phyloP scores from a whole-genome alignment of 2,888 invertebrate genomes.

The Troides aeacus region DNA sequence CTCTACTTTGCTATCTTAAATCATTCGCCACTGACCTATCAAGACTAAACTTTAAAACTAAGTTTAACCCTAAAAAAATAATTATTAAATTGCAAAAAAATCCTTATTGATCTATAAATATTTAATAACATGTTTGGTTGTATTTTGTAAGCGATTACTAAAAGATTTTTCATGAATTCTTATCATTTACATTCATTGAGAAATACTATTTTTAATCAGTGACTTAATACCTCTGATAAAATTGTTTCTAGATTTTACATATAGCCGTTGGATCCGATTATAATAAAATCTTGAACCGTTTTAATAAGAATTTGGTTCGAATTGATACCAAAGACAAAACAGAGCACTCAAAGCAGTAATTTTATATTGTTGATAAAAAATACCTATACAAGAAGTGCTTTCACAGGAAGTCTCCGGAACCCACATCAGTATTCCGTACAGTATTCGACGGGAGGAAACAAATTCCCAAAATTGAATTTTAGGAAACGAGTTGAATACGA shows the following conservation, averaged over 20 bases:
- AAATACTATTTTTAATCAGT: too few relatives aligned
- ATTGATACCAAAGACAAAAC: conserved; percentile 22
- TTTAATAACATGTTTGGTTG: too few relatives aligned
- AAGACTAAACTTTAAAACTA: too few relatives aligned
- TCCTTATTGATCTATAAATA: too few relatives aligned
- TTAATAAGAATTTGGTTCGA: background rate
- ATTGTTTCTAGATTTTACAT: background rate
- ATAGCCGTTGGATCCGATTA: fast-evolving
- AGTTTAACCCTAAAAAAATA: too few relatives aligned
- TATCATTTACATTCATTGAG: too few relatives aligned
- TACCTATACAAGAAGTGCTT: conserved; percentile 45
- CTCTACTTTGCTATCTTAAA: too few relatives aligned
- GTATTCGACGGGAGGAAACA: conserved; percentile 74
- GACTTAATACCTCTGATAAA: too few relatives aligned
- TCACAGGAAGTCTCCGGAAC: conserved; percentile 47
- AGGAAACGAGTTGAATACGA: conserved; percentile 79
- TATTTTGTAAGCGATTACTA: too few relatives aligned
- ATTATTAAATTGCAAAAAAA: too few relatives aligned
- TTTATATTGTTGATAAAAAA: conserved; percentile 59
- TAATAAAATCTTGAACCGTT: background rate
- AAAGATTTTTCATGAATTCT: too few relatives aligned
- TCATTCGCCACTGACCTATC: too few relatives aligned
- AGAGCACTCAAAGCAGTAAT: conserved; percentile 28
- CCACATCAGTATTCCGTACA: conserved; percentile 73
- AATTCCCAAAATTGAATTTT: conserved; percentile 81